Conservation (phyloP, 2,113 vertebrate species). For the Phrynosoma platyrhinos region DNA sequence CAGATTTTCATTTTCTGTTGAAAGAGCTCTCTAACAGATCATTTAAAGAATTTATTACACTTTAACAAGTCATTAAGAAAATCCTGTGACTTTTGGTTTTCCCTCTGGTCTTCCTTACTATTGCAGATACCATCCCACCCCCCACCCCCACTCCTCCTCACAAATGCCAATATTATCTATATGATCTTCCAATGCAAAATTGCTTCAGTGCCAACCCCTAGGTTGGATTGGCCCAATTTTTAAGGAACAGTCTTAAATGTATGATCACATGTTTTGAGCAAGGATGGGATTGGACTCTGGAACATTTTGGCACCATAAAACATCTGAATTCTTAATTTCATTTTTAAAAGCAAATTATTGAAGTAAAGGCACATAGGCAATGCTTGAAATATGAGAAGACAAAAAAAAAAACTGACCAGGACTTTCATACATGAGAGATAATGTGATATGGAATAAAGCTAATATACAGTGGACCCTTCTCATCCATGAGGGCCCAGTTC, state of each 20-base stretch:
- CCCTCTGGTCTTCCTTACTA: not conserved
- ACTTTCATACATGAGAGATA: not conserved
- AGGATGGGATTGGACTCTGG: not conserved
- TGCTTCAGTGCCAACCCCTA: not conserved
- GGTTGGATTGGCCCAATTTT: not conserved
- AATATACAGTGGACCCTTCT: no score
- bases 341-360: not conserved
- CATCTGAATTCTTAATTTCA: not conserved
- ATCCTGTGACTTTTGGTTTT: not conserved
- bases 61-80: not conserved
- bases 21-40: not conserved
- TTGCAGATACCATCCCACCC: not conserved
- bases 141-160: not conserved
- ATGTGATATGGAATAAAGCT: not conserved
- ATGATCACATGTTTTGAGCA: not conserved
- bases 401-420: not conserved
- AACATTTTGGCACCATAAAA: not conserved
- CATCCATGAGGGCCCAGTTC: no score
- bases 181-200: not conserved
- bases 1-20: not conserved
- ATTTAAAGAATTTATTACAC: not conserved
- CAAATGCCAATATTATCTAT: not conserved
- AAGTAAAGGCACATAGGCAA: not conserved
- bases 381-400: not conserved
- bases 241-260: not conserved